phyloP scores from a whole-genome alignment of 2,888 invertebrate genomes.

The Mycalesis mineus region DNA sequence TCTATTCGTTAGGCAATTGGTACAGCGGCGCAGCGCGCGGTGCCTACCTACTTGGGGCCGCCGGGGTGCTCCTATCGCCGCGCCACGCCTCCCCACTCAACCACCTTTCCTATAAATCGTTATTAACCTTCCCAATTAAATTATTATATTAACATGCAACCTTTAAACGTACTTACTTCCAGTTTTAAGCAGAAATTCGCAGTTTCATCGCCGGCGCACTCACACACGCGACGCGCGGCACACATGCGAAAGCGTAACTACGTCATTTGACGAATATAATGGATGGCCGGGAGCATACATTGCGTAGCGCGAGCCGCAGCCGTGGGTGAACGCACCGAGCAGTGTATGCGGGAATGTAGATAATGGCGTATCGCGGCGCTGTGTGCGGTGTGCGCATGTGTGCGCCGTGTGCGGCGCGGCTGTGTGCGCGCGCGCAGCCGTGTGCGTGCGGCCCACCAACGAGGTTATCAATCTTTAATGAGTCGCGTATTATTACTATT shows the following conservation, averaged over 20 bases:
- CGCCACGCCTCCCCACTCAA: conserved; percentile 55
- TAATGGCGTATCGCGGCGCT: conserved; percentile 34
- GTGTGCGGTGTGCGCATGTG: conserved; percentile 34
- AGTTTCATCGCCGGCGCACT: conserved; percentile 33
- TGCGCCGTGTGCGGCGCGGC: conserved; percentile 32
- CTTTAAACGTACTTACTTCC: conserved; percentile 29
- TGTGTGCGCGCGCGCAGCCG: conserved; percentile 37
- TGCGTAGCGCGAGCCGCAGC: conserved; percentile 35
- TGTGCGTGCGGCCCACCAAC: conserved; percentile 51
- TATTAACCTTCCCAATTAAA: conserved; percentile 17
- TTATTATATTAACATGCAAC: conserved; percentile 20
- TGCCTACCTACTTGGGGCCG: conserved; percentile 65
- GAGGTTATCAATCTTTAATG: conserved; percentile 66
- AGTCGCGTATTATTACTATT: conserved; percentile 53
- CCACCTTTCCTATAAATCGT: conserved; percentile 16
- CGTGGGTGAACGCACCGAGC: conserved; percentile 36
- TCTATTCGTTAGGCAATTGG: conserved; percentile 37
- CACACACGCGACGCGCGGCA: conserved; percentile 32
- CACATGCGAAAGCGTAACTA: conserved; percentile 21
- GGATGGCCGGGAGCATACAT: conserved; percentile 38
- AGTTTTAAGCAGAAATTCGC: conserved; percentile 22
- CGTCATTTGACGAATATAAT: conserved; percentile 31
- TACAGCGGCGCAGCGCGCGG: conserved; percentile 35
- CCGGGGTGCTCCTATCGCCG: conserved; percentile 54
- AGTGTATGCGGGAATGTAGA: conserved; percentile 41